Conservation (phyloP, 2,113 vertebrate species). For the Eira barbara region DNA sequence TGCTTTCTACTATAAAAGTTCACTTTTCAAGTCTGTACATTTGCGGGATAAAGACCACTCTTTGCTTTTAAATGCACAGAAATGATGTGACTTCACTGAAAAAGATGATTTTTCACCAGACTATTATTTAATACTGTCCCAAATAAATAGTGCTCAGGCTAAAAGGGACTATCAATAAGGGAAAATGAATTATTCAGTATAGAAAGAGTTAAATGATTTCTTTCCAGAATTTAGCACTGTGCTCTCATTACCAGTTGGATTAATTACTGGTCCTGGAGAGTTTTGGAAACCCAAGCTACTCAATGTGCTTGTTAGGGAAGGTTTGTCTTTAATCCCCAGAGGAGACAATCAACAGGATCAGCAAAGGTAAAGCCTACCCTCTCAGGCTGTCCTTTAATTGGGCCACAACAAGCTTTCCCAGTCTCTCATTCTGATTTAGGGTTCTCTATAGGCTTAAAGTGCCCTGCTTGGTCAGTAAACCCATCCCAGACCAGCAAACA, state of each 20-base stretch:
- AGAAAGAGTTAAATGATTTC: constrained; percentile 68
- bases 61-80: background rate
- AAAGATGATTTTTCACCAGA: background rate
- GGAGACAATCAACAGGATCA: constrained; percentile 89
- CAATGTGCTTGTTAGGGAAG: constrained; percentile 80
- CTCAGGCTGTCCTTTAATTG: constrained; percentile 85
- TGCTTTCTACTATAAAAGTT: background rate
- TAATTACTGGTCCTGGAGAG: constrained; percentile 89
- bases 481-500: background rate
- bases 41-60: background rate
- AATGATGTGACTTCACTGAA: background rate
- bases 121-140: background rate
- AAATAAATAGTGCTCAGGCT: background rate
- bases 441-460: background rate
- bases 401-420: background rate
- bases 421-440: background rate
- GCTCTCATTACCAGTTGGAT: constrained; percentile 84
- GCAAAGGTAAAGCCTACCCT: constrained; percentile 76
- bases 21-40: background rate
- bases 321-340: constrained; percentile 84
- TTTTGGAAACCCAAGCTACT: constrained; percentile 81
- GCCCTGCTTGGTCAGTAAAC: background rate
- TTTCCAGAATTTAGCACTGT: constrained; percentile 42
- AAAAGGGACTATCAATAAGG: background rate
- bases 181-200: background rate